Evolutionary conservation across 2,797 vertebrate genomes (phyloP).

Genomic region (Enteromius unitaeniatus): DNA sequence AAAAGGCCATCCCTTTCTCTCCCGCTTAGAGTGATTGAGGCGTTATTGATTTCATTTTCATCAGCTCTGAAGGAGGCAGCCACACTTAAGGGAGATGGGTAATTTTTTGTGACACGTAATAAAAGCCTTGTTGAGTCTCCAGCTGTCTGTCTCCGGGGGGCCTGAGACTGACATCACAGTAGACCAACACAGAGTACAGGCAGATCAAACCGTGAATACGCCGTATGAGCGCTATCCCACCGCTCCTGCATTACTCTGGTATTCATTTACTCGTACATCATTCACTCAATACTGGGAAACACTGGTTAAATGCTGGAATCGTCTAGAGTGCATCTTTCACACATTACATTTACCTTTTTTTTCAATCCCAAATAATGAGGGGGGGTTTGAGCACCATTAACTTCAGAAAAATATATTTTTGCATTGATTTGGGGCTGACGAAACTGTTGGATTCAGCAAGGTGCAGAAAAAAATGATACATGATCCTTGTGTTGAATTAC

Average conservation of each 20-base stretch:
- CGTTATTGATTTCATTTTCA: conserved; percentile 77
- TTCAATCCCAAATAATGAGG: conserved; percentile 16
- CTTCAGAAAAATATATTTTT: neutral
- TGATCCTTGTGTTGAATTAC: neutral
- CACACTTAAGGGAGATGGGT: conserved; percentile 69
- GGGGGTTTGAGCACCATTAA: conserved; percentile 21
- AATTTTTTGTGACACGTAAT: conserved; percentile 73
- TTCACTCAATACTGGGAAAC: conserved; percentile 13
- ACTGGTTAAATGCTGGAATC: neutral
- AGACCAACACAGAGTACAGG: neutral
- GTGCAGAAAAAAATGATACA: neutral
- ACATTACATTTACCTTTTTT: conserved; percentile 20
- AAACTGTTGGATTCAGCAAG: neutral
- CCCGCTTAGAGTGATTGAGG: conserved; percentile 70
- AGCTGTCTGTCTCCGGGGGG: conserved; percentile 7
- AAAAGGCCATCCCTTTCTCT: conserved; percentile 54
- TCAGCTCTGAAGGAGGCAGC: conserved; percentile 72
- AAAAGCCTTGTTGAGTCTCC: conserved; percentile 39
- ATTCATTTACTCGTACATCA: conserved; percentile 18
- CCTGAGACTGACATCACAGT: neutral
- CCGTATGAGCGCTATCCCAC: neutral
- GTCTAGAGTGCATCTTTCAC: neutral
- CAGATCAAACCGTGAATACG: neutral
- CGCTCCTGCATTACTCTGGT: neutral
- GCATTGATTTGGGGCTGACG: conserved; percentile 12